Evolutionary conservation across 2,113 vertebrate species (phyloP).

Genomic region (Podarcis muralis): DNA sequence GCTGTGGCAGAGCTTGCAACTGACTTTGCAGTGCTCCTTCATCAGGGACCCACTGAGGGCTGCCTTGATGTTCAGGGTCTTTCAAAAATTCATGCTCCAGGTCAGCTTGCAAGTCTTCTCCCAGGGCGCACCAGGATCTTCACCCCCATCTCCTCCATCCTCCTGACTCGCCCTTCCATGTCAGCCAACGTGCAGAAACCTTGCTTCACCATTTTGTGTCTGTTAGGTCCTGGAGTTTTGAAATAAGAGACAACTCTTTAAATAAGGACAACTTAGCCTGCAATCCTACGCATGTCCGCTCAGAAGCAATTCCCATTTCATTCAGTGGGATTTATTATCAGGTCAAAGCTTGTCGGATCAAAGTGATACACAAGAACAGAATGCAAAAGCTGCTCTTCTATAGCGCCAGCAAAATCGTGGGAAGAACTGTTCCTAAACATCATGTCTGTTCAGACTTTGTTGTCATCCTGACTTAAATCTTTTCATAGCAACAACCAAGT

Average conservation of each 20-base stretch:
- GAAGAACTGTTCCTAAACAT: slow-evolving; percentile 31
- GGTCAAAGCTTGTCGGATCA: too few relatives aligned
- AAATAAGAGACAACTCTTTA: too few relatives aligned
- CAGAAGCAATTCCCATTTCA: neutral
- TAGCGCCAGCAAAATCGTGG: slow-evolving; percentile 26
- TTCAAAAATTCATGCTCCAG: neutral
- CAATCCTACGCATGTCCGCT: neutral
- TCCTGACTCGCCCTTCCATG: too few relatives aligned
- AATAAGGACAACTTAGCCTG: neutral
- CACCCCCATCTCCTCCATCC: too few relatives aligned
- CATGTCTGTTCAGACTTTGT: slow-evolving; percentile 53
- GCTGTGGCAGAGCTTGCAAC: neutral
- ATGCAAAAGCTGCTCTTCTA: slow-evolving; percentile 20
- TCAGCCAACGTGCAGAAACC: too few relatives aligned
- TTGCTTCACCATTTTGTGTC: too few relatives aligned
- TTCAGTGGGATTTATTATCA: neutral
- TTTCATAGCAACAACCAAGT: slow-evolving; percentile 53
- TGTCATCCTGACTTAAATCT: slow-evolving; percentile 56
- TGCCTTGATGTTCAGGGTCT: neutral
- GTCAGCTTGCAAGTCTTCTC: too few relatives aligned
- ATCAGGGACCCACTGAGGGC: too few relatives aligned
- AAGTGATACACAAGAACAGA: neutral
- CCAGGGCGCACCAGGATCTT: too few relatives aligned
- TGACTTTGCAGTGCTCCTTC: too few relatives aligned
- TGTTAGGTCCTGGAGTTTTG: too few relatives aligned